Percentiles rank a stretch among this genome's conserved stretches.
Evolutionary conservation across 2,888 invertebrate genomes (phyloP).

Genomic region (Tetragnatha montana): DNA sequence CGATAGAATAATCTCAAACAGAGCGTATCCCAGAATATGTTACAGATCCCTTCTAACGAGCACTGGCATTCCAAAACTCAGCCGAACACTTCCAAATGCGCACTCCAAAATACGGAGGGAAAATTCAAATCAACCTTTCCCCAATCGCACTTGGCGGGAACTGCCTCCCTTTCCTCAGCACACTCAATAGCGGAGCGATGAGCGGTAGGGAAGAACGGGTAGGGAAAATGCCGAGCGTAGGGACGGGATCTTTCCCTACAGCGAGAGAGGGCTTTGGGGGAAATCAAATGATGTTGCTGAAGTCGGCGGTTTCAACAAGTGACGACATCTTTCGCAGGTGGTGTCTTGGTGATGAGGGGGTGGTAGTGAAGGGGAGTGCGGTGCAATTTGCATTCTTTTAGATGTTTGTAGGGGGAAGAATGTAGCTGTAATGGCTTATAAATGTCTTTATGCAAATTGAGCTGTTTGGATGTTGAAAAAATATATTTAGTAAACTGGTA

Average conservation of each 20-base stretch:
- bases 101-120: neutral
- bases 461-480: no score
- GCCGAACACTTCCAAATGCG: neutral
- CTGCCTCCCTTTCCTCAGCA: neutral
- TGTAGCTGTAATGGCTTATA: neutral
- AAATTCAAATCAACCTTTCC: neutral
- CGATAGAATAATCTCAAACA: neutral
- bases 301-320: constrained; percentile 20
- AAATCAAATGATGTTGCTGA: neutral
- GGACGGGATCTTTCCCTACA: neutral
- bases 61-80: neutral
- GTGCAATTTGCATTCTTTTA: neutral
- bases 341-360: neutral
- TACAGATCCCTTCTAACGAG: neutral
- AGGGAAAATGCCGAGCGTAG: neutral
- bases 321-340: constrained; percentile 1
- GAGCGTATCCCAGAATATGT: neutral
- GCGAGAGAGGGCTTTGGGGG: neutral
- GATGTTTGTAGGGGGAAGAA: neutral
- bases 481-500: no score
- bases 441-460: no score
- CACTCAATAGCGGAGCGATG: neutral
- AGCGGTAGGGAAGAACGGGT: constrained; percentile 20
- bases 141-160: neutral
- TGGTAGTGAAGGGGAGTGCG: neutral